Evolutionary conservation across 1,140 invertebrate genomes (phyloP).

Genomic region (Drosophila parabipectinata): DNA sequence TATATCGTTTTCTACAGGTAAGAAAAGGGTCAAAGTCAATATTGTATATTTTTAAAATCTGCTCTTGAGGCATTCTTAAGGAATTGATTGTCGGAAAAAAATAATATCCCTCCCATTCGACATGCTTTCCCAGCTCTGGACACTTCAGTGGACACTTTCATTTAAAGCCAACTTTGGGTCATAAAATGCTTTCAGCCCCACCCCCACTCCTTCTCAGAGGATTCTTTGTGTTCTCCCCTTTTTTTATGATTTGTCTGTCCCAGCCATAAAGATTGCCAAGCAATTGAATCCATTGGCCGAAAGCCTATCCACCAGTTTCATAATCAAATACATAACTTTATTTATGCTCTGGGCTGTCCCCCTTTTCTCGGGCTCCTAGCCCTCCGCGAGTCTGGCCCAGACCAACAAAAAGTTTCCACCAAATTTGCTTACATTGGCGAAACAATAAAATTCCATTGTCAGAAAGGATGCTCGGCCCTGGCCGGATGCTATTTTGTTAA

Average conservation of each 20-base stretch:
- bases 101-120: slow-evolving; percentile 13
- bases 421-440: slow-evolving; percentile 77
- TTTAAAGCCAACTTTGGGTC: slow-evolving; percentile 60
- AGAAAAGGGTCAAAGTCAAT: slow-evolving; percentile 33
- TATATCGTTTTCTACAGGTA: slow-evolving; percentile 10
- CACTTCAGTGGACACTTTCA: slow-evolving; percentile 67
- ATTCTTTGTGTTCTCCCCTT: slow-evolving; percentile 1
- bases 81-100: slow-evolving; percentile 6
- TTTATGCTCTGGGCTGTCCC: slow-evolving; percentile 42
- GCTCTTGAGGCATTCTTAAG: slow-evolving; percentile 4
- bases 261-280: slow-evolving; percentile 52
- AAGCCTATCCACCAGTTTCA: slow-evolving; percentile 48
- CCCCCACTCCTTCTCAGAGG: background rate
- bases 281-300: slow-evolving; percentile 70
- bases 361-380: background rate
- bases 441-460: slow-evolving; percentile 78
- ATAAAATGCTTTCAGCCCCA: slow-evolving; percentile 56
- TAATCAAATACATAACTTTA: slow-evolving; percentile 79
- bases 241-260: slow-evolving; percentile 44
- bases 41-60: slow-evolving; percentile 15
- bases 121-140: slow-evolving; percentile 13
- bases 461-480: slow-evolving; percentile 51
- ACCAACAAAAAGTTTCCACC: slow-evolving; percentile 49
- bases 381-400: background rate
- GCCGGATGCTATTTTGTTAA: slow-evolving; percentile 61